phyloP scores from a whole-genome alignment of 2,113 vertebrate genomes.

The Ascaphus truei region DNA sequence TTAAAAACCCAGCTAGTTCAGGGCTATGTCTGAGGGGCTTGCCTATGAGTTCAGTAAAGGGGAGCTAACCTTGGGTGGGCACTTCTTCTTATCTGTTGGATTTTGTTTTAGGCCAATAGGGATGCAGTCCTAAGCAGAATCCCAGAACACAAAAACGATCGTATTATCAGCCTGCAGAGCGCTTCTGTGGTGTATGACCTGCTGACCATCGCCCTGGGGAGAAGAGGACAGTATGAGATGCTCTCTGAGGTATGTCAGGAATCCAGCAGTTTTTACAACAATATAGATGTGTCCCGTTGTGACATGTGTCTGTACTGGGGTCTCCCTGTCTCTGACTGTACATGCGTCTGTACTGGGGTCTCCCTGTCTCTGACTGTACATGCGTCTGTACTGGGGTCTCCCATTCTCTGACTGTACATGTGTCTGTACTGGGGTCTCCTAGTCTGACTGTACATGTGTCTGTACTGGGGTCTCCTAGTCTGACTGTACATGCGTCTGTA shows the following conservation, averaged over 20 bases:
- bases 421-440: too few relatives aligned
- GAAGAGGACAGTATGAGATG: constrained; percentile 98
- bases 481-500: too few relatives aligned
- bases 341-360: too few relatives aligned
- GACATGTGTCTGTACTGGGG: too few relatives aligned
- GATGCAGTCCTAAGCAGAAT: constrained; percentile 95
- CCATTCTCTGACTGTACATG: too few relatives aligned
- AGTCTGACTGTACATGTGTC: too few relatives aligned
- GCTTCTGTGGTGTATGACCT: constrained; percentile 95
- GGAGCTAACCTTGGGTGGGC: not conserved
- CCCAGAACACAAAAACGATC: constrained; percentile 92
- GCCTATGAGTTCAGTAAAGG: not conserved
- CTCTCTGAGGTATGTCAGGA: constrained; percentile 82
- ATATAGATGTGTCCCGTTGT: not conserved
- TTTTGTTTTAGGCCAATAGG: constrained; percentile 81
- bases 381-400: too few relatives aligned
- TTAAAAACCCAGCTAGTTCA: too few relatives aligned
- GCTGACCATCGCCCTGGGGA: constrained; percentile 91
- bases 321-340: too few relatives aligned
- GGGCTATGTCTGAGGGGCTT: not conserved
- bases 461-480: too few relatives aligned
- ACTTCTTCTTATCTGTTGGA: not conserved
- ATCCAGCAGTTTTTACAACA: too few relatives aligned
- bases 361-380: too few relatives aligned
- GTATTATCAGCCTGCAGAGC: constrained; percentile 94